phyloP scores from a whole-genome alignment of 2,888 invertebrate species.

The Carterocephalus palaemon region DNA sequence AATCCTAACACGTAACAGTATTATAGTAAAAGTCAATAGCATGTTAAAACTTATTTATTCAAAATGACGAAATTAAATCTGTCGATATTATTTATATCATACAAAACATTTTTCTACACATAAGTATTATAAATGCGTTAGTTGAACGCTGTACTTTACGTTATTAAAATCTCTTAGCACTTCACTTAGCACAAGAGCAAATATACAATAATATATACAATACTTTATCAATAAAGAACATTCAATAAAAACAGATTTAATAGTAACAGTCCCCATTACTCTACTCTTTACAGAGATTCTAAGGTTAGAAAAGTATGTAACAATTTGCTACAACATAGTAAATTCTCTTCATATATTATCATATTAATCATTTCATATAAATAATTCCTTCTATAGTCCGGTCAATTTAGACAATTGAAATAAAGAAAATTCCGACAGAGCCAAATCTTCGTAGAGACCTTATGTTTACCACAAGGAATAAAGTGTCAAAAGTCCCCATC shows the following conservation, averaged over 20 bases:
- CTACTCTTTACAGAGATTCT: constrained; percentile 36
- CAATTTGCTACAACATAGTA: constrained; percentile 36
- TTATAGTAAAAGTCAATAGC: constrained; percentile 31
- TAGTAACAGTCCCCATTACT: constrained; percentile 22
- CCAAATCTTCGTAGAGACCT: too few species aligned
- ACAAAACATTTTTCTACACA: constrained; percentile 53
- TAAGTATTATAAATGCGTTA: constrained; percentile 56
- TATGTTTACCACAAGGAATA: too few species aligned
- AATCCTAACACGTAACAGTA: too few species aligned
- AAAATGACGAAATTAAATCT: constrained; percentile 59
- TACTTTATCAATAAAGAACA: constrained; percentile 27
- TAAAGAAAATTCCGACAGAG: too few species aligned
- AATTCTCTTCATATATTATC: constrained; percentile 51
- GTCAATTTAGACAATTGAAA: too few species aligned
- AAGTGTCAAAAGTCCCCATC: too few species aligned
- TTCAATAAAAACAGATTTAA: constrained; percentile 27
- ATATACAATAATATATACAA: constrained; percentile 35
- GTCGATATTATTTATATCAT: constrained; percentile 54
- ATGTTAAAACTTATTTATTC: constrained; percentile 57
- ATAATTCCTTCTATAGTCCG: not conserved
- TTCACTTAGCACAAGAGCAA: constrained; percentile 27
- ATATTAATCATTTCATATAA: constrained; percentile 46
- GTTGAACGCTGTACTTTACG: constrained; percentile 48
- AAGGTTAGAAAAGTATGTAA: constrained; percentile 36
- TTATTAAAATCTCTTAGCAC: constrained; percentile 33